Evolutionary conservation across 2,113 vertebrate species (phyloP).

Genomic region (Zeus faber): DNA sequence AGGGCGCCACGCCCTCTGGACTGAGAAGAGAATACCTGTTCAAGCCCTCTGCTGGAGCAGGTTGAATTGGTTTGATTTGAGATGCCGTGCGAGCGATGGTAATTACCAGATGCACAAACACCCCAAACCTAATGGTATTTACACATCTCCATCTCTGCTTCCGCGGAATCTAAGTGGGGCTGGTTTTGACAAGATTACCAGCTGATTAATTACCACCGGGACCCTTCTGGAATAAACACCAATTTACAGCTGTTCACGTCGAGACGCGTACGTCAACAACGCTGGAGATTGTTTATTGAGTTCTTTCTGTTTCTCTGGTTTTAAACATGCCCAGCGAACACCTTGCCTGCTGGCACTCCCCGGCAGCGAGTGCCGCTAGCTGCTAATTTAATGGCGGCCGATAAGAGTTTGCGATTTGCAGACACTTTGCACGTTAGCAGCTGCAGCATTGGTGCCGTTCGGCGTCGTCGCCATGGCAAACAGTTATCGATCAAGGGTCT

Average conservation of each 20-base stretch:
- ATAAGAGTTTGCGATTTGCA: too few relatives aligned
- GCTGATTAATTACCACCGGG: background rate
- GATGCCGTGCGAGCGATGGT: background rate
- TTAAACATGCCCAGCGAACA: too few relatives aligned
- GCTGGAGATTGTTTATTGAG: background rate
- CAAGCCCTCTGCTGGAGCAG: background rate
- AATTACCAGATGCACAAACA: background rate
- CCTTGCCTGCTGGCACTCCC: too few relatives aligned
- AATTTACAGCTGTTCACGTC: background rate
- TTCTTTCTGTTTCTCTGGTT: background rate
- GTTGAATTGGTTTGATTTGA: background rate
- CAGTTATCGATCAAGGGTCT: too few relatives aligned
- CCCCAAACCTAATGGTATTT: background rate
- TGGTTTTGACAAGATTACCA: constrained; percentile 1
- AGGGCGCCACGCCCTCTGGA: too few relatives aligned
- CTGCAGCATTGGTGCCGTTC: too few relatives aligned
- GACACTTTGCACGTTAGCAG: too few relatives aligned
- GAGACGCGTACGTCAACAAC: background rate
- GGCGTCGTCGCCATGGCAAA: too few relatives aligned
- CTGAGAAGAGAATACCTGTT: too few relatives aligned
- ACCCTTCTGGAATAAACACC: background rate
- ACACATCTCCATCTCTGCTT: background rate
- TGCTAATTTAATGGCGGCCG: too few relatives aligned
- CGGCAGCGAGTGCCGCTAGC: too few relatives aligned
- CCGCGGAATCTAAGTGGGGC: too few relatives aligned